Conservation (phyloP, 2,797 vertebrate genomes). For the Phoebastria nigripes region DNA sequence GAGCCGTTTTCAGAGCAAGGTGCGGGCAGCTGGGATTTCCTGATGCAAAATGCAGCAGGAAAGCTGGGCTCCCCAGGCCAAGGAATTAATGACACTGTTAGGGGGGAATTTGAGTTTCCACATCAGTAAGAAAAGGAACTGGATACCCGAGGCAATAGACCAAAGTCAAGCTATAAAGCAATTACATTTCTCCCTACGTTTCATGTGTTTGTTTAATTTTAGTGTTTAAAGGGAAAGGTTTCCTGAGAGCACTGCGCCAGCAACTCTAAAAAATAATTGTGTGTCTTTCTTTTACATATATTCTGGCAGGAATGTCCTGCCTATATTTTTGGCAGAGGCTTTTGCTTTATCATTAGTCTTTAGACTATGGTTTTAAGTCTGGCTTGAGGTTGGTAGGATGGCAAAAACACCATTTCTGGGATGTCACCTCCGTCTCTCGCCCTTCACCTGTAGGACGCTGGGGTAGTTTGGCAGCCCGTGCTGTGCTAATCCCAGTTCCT, state of each 20-base stretch:
- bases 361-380: background rate
- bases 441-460: background rate
- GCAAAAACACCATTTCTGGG: background rate
- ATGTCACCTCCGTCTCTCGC: background rate
- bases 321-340: constrained; percentile 12
- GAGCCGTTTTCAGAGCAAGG: background rate
- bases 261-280: constrained; percentile 50
- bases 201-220: constrained; percentile 66
- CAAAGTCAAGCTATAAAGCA: constrained; percentile 67
- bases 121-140: constrained; percentile 61
- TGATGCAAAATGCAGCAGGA: constrained; percentile 58
- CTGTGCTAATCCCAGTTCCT: background rate
- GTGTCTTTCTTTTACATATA: constrained; percentile 41
- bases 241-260: constrained; percentile 46
- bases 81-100: constrained; percentile 58
- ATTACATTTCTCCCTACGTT: constrained; percentile 58
- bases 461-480: background rate
- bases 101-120: constrained; percentile 55
- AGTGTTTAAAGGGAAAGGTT: constrained; percentile 63
- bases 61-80: constrained; percentile 25
- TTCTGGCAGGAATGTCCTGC: constrained; percentile 19
- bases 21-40: constrained; percentile 44
- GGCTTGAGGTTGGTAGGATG: background rate
- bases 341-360: constrained; percentile 35
- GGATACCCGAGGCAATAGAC: constrained; percentile 56